phyloP scores from a whole-genome alignment of 2,113 vertebrate genomes.

The Patagioenas fasciata region DNA sequence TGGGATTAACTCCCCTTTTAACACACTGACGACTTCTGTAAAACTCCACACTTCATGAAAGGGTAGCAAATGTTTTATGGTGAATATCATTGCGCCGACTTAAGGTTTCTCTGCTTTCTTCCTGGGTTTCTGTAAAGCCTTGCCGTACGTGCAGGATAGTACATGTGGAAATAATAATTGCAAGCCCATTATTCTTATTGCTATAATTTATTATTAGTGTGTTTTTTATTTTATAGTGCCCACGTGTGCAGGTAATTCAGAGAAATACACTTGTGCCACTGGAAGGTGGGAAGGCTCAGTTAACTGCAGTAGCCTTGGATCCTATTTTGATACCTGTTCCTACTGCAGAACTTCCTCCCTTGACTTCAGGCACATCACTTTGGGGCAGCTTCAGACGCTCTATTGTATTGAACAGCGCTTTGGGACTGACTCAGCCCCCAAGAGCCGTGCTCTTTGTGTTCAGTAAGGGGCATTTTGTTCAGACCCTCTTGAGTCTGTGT shows the following conservation, averaged over 20 bases:
- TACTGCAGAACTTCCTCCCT: background rate
- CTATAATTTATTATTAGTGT: constrained; percentile 56
- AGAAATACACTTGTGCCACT: background rate
- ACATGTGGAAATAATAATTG: constrained; percentile 65
- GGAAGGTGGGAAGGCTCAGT: background rate
- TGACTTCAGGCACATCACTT: background rate
- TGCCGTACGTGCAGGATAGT: constrained; percentile 15
- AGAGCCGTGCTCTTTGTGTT: rapidly evolving
- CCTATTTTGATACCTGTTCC: background rate
- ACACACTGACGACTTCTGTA: background rate
- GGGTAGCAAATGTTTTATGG: background rate
- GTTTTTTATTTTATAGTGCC: constrained; percentile 62
- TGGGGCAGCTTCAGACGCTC: background rate
- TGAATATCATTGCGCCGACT: background rate
- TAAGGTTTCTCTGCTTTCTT: background rate
- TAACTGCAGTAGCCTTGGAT: background rate
- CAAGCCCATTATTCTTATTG: constrained; percentile 58
- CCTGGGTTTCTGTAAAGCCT: background rate
- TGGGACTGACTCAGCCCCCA: background rate
- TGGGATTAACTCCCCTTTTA: background rate
- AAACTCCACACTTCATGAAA: background rate
- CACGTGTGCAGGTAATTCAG: constrained; percentile 49
- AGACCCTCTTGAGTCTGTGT: background rate
- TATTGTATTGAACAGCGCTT: rapidly evolving
- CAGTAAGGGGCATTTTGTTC: background rate